Evolutionary conservation across 2,888 invertebrate species (phyloP), one percentile per base, ranked within the genome.

Genomic region (Apodemia hepburni): DNA sequence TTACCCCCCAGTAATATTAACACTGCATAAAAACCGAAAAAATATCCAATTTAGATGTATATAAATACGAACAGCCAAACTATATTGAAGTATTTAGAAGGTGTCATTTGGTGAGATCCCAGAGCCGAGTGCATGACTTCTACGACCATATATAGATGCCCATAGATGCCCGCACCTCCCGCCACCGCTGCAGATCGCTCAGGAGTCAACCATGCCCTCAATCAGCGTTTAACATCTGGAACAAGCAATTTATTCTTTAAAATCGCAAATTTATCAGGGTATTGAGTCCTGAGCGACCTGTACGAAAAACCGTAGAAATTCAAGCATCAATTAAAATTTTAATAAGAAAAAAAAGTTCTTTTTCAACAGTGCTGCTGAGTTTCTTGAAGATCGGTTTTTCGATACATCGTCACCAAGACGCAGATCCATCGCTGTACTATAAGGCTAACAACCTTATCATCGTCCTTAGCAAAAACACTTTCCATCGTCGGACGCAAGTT

Each of bases 191-290:
- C 77, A 83, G 84, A 81, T 89, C 90, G 87, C 90, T 90, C 90
- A 90, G 83, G 85, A 80, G 79, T 82, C 85, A 78, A 73, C 79
- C 76, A 77, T 72, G 80, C 85, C 86, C 85, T 89, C 88, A 90
- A 80, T 89, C 90, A 78, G 88, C 87, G 77, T 85, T 90, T 76
- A 90, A 71, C 76, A 90, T 89, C 90, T 91, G 90, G 87, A 91
- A 91, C 90, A 91, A 91, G 83, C 76, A 90, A 88, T 84, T 71
- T 79, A 85, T 82, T 84, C 76, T 84, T 87, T 83, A 85, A 81
- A 81, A 79, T 22, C 47, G 58, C 61, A 59, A 79, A 72, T 68
- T 65, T 73, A 65, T 72, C 71, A 77, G 77, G 74, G 75, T 76
- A 77, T 72, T 71, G 78, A 82, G 74, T 81, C 87, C 88, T 89